Percentiles rank a stretch among this genome's conserved stretches.
Evolutionary conservation across 2,797 vertebrate species (phyloP).

Genomic region (Epinephelus malabaricus): DNA sequence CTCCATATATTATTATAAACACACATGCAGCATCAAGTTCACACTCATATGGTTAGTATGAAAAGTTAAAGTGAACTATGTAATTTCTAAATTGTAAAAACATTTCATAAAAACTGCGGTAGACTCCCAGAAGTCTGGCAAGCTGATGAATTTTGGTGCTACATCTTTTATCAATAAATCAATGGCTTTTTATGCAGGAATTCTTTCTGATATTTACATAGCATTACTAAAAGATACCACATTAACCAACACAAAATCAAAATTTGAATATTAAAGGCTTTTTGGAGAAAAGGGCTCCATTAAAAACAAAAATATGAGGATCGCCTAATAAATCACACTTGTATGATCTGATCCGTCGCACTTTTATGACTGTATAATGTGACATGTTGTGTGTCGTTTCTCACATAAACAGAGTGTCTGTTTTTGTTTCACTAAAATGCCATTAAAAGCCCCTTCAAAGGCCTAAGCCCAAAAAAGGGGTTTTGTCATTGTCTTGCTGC

Average conservation of each 20-base stretch:
- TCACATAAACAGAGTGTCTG: conserved; percentile 20
- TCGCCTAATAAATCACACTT: not conserved
- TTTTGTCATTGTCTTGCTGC: conserved; percentile 89
- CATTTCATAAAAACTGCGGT: not conserved
- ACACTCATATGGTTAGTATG: not conserved
- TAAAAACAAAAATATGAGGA: not conserved
- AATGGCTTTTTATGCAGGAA: not conserved
- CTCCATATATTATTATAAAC: not conserved
- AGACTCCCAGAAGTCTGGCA: not conserved
- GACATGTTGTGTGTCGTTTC: conserved; percentile 34
- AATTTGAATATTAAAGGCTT: too few relatives aligned
- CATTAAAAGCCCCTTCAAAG: conserved; percentile 88
- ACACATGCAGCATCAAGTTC: not conserved
- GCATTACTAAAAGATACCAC: too few relatives aligned
- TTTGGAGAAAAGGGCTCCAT: not conserved
- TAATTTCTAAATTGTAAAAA: not conserved
- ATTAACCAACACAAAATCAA: too few relatives aligned
- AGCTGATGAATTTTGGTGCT: not conserved
- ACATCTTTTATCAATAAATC: not conserved
- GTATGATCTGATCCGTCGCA: not conserved
- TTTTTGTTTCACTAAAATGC: conserved; percentile 79
- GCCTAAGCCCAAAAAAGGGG: conserved; percentile 82
- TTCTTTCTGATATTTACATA: not conserved
- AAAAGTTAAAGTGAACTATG: not conserved
- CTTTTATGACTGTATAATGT: not conserved